Evolutionary conservation across 1,140 invertebrate genomes (phyloP), one percentile per base, ranked within the genome.

Genomic region (Rhizoglyphus robini): DNA sequence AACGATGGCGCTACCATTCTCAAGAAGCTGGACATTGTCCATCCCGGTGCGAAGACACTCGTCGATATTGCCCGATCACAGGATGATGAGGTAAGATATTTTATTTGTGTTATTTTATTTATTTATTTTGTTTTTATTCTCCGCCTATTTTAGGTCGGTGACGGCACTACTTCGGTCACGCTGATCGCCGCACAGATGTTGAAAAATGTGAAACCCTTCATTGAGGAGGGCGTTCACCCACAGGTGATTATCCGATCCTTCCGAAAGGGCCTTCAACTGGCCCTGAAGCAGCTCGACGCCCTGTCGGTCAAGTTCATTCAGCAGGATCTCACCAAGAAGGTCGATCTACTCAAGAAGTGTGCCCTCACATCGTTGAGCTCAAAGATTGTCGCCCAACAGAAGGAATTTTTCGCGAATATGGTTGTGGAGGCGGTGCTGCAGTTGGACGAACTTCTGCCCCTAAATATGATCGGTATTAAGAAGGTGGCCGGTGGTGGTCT

Each of bases 401-500:
- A 92, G 75, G 86, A 87, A 57, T 96, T 96, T 79, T 99, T 99
- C 76, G 85, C 92, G 27, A 85, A 86, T 73, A 93, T 99, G 83
- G 95, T 97, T 8, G 96, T 99, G 0, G 92, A 98, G 75, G 96
- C 96, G 68, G 96, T 99, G 1, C 81, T 94, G 69, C 82, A 85
- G 32, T 78, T 99, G 65, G 96, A 99, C 76, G 90, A 94, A 15
- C 79, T 97, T 36, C 77, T 97, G 68, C 94, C 96, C 0, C 78
- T 99, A 15, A 95, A 98, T 74, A 99, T 99, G 95, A 99, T 99
- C 76, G 96, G 96, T 63, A 95, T 99, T 67, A 99, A 99, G 79
- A 98, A 99, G 79, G 88, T 97, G 18, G 80, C 84, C n/a, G 95
- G 95, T 60, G 95, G 95, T 67, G 88, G 87, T 4, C 74, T 98